Conservation (phyloP, 2,888 invertebrate species). For the Ormia ochracea region DNA sequence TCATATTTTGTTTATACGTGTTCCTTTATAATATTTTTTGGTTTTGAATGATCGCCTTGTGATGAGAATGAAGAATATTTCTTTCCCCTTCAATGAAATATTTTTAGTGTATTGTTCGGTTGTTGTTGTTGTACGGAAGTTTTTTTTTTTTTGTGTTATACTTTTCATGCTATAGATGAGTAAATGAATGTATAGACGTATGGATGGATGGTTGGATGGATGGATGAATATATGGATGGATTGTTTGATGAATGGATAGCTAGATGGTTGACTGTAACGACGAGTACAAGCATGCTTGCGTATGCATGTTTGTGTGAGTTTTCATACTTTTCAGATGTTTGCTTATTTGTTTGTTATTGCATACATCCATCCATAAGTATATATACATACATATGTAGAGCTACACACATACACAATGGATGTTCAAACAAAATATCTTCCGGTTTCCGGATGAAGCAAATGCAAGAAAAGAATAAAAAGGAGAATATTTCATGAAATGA, state of each 20-base stretch:
- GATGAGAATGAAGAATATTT: constrained; percentile 48
- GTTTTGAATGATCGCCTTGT: constrained; percentile 1
- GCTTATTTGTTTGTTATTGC: not conserved
- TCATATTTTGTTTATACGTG: constrained; percentile 11
- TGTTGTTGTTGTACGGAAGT: not conserved
- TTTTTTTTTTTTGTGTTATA: no score
- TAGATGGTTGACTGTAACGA: constrained; percentile 14
- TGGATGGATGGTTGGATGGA: not conserved
- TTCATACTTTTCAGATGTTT: constrained; percentile 24
- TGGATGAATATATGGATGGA: not conserved
- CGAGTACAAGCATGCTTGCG: not conserved
- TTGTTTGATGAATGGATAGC: not conserved
- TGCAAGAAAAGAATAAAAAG: constrained; percentile 17
- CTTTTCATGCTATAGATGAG: constrained; percentile 11
- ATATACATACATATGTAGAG: not conserved
- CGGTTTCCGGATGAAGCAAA: constrained; percentile 59
- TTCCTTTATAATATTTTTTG: not conserved
- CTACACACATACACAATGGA: constrained; percentile 38
- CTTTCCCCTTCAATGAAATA: constrained; percentile 46
- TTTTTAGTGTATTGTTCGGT: constrained; percentile 27
- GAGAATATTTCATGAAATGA: not conserved
- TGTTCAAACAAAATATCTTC: constrained; percentile 63
- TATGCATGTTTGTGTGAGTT: not conserved
- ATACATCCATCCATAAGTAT: not conserved
- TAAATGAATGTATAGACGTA: constrained; percentile 6